Evolutionary conservation across 2,888 invertebrate genomes (phyloP), one percentile per base, ranked within the genome.

Genomic region (Agrilus biguttatus): DNA sequence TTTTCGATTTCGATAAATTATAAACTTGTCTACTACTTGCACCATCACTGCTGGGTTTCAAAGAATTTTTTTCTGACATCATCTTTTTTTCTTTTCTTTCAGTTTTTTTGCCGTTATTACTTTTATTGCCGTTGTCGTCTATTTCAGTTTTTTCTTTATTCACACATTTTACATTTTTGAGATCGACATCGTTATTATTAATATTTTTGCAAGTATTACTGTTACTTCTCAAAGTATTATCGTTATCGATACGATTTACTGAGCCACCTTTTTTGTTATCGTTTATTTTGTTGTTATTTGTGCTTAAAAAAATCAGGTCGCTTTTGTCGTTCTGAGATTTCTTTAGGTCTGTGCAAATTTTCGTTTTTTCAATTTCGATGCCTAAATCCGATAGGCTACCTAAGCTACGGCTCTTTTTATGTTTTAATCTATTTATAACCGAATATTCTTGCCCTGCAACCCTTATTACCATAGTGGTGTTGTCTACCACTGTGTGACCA

Each of bases 401-500:
- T 49, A 66, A 54, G 53, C 65, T 66, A 42, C 60, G 63, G 48
- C 64, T 63, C 53, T 66, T 66, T 21, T 47, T 49, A 42, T 59
- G 60, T 49, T 60, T 63, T 37, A 60, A 59, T 37, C 57, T 57
- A 47, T 65, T 66, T 40, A 63, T 66, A 37, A 67, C 67, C 45
- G 59, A 60, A 52, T 66, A 67, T 53, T 65, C 64, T 45, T 65
- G 61, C 28, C 67, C 67, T n/a, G 63, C 67, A 35, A 66, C 65
- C 51, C 63, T 66, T 43, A 67, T 66, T 37, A 63, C 53, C 67
- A 67, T 67, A 44, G 62, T 62, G 28, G 62, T 60, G 49, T 65
- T 65, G 53, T 66, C 66, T 38, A 63, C 28, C 2, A 28, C 57
- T 8, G 60, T 60, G 46, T 55, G 57, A 37, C 59, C 57, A 13